phyloP scores from a whole-genome alignment of 2,113 vertebrate species.

The Notothenia coriiceps region DNA sequence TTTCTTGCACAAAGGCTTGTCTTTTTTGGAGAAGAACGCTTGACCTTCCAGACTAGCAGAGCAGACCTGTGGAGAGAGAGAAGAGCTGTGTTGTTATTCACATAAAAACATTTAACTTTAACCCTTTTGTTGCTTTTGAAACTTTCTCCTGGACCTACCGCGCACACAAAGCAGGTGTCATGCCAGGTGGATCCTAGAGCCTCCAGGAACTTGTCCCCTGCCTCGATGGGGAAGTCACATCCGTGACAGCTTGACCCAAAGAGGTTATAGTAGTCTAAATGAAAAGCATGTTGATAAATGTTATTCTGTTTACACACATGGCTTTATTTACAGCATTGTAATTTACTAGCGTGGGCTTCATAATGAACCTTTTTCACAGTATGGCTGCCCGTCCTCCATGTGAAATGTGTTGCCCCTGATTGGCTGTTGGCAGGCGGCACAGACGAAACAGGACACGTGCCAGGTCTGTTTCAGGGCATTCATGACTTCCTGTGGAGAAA shows the following conservation, averaged over 20 bases:
- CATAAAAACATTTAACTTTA: background rate
- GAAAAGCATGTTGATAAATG: background rate
- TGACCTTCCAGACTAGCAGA: constrained; percentile 93
- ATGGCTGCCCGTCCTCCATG: constrained; percentile 96
- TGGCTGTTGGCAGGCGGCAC: constrained; percentile 92
- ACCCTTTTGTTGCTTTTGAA: background rate
- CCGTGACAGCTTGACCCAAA: constrained; percentile 95
- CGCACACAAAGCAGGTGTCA: constrained; percentile 97
- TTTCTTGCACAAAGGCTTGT: constrained; percentile 98
- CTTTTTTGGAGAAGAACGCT: constrained; percentile 98
- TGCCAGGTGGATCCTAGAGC: constrained; percentile 96
- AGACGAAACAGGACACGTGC: constrained; percentile 96
- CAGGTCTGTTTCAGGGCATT: constrained; percentile 98
- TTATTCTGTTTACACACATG: background rate
- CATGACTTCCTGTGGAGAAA: constrained; percentile 91
- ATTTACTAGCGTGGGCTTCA: background rate
- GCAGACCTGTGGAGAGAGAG: constrained; percentile 85
- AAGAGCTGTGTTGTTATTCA: constrained; percentile 7
- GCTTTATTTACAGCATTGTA: background rate
- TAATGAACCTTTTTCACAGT: constrained; percentile 94
- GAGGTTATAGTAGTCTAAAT: constrained; percentile 92
- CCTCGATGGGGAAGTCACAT: constrained; percentile 98
- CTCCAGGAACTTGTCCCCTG: constrained; percentile 96
- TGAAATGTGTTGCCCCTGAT: constrained; percentile 97
- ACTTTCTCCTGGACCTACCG: constrained; percentile 81